Evolutionary conservation across 2,797 vertebrate genomes (phyloP), one percentile per base, ranked within the genome.

Genomic region (Cossypha heuglini): DNA sequence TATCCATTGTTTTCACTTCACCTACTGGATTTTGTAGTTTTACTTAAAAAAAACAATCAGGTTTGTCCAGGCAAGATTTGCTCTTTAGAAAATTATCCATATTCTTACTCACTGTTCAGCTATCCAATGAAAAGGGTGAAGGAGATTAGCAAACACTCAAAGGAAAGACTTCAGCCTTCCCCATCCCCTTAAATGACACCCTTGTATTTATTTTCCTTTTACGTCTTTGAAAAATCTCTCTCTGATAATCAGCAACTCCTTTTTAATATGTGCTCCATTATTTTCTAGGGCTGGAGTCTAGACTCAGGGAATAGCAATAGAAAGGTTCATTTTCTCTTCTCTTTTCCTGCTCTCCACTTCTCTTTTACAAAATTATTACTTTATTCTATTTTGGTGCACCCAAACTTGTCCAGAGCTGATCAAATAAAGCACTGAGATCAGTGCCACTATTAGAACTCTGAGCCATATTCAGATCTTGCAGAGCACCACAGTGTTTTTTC

Each of bases 31-130:
- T 92, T 92, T 93, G 63, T 52, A 82, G 40, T 81, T 90, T 88
- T 76, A 79, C 63, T 95, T 92, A 74, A 87, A 86, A 93, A 90
- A 95, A 89, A 63, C 48, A 93, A 91, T 89, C 74, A 89, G 58
- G 38, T 94, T 91, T 77, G 52, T 80, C 29, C n/a, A 80, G 71
- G 52, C 25, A 91, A 96, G 68, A 89, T 51, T 82, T 83, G 37
- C 61, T 87, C 86, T 58, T 64, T 85, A 63, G 73, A 85, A 87
- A 95, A 82, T 79, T 64, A 91, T 16, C 61, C 74, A 92, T 64
- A 80, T 89, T 93, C 83, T 91, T 82, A 71, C 35, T 88, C 66
- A 79, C 42, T 69, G 59, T 78, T 57, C 54, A 82, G 63, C 58
- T 92, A 37, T 42, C 52, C 90, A 86, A 69, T 11, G 28, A 77